Percentiles rank a stretch among this genome's conserved stretches.
Evolutionary conservation across 1,140 invertebrate genomes (phyloP).

Genomic region (Monomorium pharaonis): DNA sequence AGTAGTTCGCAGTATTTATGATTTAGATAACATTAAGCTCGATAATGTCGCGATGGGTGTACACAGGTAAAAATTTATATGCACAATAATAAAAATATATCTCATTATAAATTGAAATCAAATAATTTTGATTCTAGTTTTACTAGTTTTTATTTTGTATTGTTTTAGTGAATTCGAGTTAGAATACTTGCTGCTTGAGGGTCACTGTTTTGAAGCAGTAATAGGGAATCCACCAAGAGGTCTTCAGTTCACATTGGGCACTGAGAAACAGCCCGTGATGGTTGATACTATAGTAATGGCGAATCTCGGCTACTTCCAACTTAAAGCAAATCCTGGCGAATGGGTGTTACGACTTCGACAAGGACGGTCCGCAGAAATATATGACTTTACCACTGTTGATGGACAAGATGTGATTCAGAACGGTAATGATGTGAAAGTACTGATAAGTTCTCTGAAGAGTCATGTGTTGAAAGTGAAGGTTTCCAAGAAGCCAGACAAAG

Average conservation of each 20-base stretch:
- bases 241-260: slow-evolving; percentile 98
- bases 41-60: slow-evolving; percentile 93
- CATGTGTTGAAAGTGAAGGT: slow-evolving; percentile 97
- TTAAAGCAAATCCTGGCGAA: slow-evolving; percentile 98
- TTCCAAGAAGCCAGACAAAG: slow-evolving; percentile 95
- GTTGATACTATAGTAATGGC: slow-evolving; percentile 99
- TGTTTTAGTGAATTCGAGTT: slow-evolving; percentile 90
- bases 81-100: neutral
- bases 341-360: slow-evolving; percentile 95
- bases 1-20: slow-evolving; percentile 96
- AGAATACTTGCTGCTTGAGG: slow-evolving; percentile 91
- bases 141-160: slow-evolving; percentile 52
- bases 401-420: slow-evolving; percentile 86
- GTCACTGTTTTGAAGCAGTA: slow-evolving; percentile 97
- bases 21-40: slow-evolving; percentile 98
- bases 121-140: slow-evolving; percentile 15
- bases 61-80: slow-evolving; percentile 89
- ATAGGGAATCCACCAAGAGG: slow-evolving; percentile 97
- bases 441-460: slow-evolving; percentile 95
- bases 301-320: slow-evolving; percentile 98
- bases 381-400: slow-evolving; percentile 90
- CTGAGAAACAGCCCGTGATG: slow-evolving; percentile 89
- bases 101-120: neutral
- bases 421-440: slow-evolving; percentile 91
- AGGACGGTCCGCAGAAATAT: slow-evolving; percentile 97